A percentile compares a stretch with the other conserved stretches of the same genome.
Evolutionary conservation across 2,797 vertebrate species (phyloP).

Genomic region (Cynodonichthys magdalenae): DNA sequence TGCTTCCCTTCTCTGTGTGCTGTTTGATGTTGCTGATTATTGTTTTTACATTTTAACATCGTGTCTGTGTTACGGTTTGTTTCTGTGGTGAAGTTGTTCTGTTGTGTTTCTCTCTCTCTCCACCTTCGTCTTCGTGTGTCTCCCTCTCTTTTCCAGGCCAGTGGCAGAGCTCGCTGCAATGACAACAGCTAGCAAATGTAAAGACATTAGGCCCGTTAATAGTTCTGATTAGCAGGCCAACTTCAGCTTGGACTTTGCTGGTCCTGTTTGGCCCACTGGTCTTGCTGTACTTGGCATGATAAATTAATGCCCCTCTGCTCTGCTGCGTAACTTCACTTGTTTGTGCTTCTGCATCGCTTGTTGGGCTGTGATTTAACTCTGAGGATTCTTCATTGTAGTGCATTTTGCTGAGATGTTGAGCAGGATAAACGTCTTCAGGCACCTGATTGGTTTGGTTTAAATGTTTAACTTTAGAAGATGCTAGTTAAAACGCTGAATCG

Average conservation of each 20-base stretch:
- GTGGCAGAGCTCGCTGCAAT: slow-evolving; percentile 61
- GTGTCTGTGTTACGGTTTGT: slow-evolving; percentile 41
- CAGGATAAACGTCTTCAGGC: slow-evolving; percentile 53
- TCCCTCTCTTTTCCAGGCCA: slow-evolving; percentile 68
- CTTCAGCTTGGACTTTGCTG: slow-evolving; percentile 67
- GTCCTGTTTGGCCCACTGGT: slow-evolving; percentile 52
- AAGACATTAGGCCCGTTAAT: slow-evolving; percentile 60
- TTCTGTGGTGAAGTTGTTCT: slow-evolving; percentile 52
- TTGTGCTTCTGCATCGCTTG: slow-evolving; percentile 56
- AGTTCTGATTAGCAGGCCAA: slow-evolving; percentile 37
- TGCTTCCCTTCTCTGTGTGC: slow-evolving; percentile 24
- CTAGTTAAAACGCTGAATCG: too few relatives aligned
- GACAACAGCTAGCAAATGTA: slow-evolving; percentile 75
- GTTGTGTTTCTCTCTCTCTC: slow-evolving; percentile 43
- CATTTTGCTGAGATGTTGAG: slow-evolving; percentile 50
- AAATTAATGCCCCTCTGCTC: slow-evolving; percentile 53
- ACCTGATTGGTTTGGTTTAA: background rate
- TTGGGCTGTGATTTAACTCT: slow-evolving; percentile 48
- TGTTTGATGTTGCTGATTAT: slow-evolving; percentile 15
- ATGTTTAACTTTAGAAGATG: background rate
- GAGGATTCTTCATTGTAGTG: slow-evolving; percentile 30
- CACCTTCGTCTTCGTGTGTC: slow-evolving; percentile 43
- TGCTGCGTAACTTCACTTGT: slow-evolving; percentile 55
- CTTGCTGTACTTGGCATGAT: slow-evolving; percentile 64
- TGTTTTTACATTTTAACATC: slow-evolving; percentile 36